Base-by-base conservation (phyloP, 2,888 invertebrate genomes). In the Agonopterix heracliana region DNA sequence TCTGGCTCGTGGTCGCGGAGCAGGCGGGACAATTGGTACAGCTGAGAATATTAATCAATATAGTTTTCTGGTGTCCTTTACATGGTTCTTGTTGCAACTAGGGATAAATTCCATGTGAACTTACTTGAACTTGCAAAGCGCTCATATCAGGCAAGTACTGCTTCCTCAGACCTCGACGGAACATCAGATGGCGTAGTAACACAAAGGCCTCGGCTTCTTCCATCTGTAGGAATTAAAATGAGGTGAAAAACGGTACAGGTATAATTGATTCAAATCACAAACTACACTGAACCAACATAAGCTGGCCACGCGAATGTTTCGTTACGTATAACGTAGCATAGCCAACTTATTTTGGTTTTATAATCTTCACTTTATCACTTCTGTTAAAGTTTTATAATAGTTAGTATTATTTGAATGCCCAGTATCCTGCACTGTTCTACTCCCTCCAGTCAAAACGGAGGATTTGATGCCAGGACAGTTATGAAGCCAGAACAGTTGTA, bases 71-170 rank as follows among this genome's bases (percentile, higher is more conserved):
- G n/a, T 36, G n/a, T n/a, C 36, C 36, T 36, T 36, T 36, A 36
- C 36, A 9, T 36, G 36, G 36, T 3, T 36, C 9, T 10, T 36
- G 10, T 9, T 2, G 36, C 36, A 36, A 17, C 10, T 9, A n/a
- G n/a, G 36, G 36, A 36, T 36, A 36, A n/a, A 2, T 17, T 17
- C 17, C 17, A n/a, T n/a, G n/a, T n/a, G 7, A 26, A 26, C 26
- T 38, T 54, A 88, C 89, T 71, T 91, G 90, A 9, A 95, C 92
- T 90, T 98, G 98, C 47, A 98, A 90, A 8, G 96, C 96, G 48
- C 94, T 93, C 98, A 98, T 98, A 68, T 98, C 97, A 0, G 98
- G 98, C 45, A 96, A 89, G 74, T 98, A 99, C 71, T 98, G 95
- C 60, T 93, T 93, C 48, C 98, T 89, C 57, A 98, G 90, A 5